Percentiles rank a stretch among this genome's conserved stretches.
These are phyloP conservation scores for Cyclophora albipunctata DNA, from an alignment of 2,888 invertebrate genomes.

Conservation along the genomic window DNA sequence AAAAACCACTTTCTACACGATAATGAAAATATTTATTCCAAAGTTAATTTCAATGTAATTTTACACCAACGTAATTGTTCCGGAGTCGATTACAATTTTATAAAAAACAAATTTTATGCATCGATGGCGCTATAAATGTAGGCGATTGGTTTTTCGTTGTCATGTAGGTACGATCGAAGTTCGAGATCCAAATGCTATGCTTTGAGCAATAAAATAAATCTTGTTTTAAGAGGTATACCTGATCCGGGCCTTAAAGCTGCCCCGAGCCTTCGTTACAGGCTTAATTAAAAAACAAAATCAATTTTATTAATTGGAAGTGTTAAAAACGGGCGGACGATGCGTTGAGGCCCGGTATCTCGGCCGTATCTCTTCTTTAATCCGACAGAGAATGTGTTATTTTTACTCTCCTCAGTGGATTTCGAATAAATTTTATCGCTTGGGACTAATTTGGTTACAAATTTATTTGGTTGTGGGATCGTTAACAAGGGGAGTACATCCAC, in stretches of 20 bases:
- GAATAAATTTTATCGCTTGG: slow-evolving; percentile 74
- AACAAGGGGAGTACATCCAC: slow-evolving; percentile 69
- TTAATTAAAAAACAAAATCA: slow-evolving; percentile 76
- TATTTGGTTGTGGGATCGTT: slow-evolving; percentile 73
- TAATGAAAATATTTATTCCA: slow-evolving; percentile 30
- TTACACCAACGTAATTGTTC: slow-evolving; percentile 38
- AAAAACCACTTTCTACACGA: slow-evolving; percentile 4
- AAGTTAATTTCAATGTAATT: slow-evolving; percentile 42
- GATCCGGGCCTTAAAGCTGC: slow-evolving; percentile 62
- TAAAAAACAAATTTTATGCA: slow-evolving; percentile 50
- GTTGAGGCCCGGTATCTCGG: slow-evolving; percentile 59
- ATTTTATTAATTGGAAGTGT: slow-evolving; percentile 76
- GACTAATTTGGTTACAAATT: slow-evolving; percentile 77
- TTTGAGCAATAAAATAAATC: slow-evolving; percentile 72
- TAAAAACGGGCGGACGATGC: slow-evolving; percentile 73
- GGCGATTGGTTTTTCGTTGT: slow-evolving; percentile 42
- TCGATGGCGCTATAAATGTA: slow-evolving; percentile 47
- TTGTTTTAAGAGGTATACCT: slow-evolving; percentile 64
- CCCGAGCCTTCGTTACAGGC: slow-evolving; percentile 60
- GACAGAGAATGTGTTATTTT: slow-evolving; percentile 75
- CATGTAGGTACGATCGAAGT: slow-evolving; percentile 37
- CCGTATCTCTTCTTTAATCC: slow-evolving; percentile 74
- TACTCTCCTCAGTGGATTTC: slow-evolving; percentile 72
- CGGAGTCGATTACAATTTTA: slow-evolving; percentile 41
- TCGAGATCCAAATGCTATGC: slow-evolving; percentile 54